phyloP scores from a whole-genome alignment of 2,797 vertebrate genomes.

The Sebastes matsubarae region DNA sequence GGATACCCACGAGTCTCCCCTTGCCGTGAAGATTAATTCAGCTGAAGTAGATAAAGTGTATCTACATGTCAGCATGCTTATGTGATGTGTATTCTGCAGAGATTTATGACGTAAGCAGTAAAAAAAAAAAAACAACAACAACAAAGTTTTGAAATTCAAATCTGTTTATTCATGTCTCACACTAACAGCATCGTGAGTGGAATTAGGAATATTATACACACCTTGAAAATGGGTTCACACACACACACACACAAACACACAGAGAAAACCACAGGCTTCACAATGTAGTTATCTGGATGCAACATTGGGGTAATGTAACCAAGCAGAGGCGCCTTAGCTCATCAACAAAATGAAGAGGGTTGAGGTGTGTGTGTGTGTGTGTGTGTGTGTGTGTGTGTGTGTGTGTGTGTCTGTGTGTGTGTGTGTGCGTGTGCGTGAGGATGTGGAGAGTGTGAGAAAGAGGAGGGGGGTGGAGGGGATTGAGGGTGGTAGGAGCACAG shows the following conservation, averaged over 20 bases:
- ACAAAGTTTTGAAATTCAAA: background rate
- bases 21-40: background rate
- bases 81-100: background rate
- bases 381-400: background rate
- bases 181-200: background rate
- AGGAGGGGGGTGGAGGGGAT: constrained; percentile 1
- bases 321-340: constrained; percentile 56
- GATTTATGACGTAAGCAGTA: background rate
- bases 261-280: constrained; percentile 70
- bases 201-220: constrained; percentile 12
- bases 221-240: constrained; percentile 26
- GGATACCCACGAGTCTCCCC: too few species aligned
- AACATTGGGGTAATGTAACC: constrained; percentile 78
- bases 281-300: constrained; percentile 75
- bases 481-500: constrained; percentile 64
- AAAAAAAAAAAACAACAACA: background rate
- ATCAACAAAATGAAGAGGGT: constrained; percentile 45
- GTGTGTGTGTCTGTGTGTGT: constrained; percentile 2
- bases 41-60: background rate
- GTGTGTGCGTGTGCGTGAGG: constrained; percentile 17
- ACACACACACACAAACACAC: background rate
- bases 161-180: constrained; percentile 35
- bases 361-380: constrained; percentile 10
- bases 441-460: constrained; percentile 33
- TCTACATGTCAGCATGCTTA: background rate